A percentile compares a stretch with the other conserved stretches of the same genome.
Evolutionary conservation across 1,140 invertebrate species (phyloP).

Genomic region (Rhagoletis zephyria): DNA sequence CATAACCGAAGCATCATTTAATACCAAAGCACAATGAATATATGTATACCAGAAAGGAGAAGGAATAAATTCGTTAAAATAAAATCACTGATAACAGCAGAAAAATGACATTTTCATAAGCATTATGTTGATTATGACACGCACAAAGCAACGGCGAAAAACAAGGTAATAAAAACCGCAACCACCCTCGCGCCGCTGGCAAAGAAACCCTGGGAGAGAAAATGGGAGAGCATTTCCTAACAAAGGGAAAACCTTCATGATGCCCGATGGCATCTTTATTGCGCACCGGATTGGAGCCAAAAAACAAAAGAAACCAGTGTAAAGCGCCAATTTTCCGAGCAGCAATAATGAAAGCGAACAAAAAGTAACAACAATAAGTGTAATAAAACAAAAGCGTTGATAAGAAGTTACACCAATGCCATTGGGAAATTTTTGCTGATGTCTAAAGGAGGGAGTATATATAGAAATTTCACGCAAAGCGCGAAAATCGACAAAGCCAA

Average conservation of each 20-base stretch:
- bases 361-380: slow-evolving; percentile 56
- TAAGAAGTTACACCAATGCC: slow-evolving; percentile 60
- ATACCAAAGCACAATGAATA: background rate
- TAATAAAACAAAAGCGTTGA: slow-evolving; percentile 69
- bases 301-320: slow-evolving; percentile 47
- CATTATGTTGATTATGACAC: slow-evolving; percentile 72
- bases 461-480: slow-evolving; percentile 7
- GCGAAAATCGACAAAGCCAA: background rate
- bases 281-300: background rate
- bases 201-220: background rate
- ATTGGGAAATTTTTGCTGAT: background rate
- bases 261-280: slow-evolving; percentile 44
- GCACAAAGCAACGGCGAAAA: slow-evolving; percentile 59
- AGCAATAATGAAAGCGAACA: slow-evolving; percentile 41
- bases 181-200: background rate
- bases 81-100: slow-evolving; percentile 27
- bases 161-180: background rate
- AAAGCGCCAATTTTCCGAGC: slow-evolving; percentile 30
- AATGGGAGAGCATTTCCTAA: background rate
- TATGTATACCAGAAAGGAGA: background rate
- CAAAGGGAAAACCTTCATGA: background rate
- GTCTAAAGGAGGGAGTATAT: background rate
- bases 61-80: background rate
- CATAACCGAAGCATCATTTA: background rate
- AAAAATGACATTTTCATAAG: slow-evolving; percentile 71